A percentile compares a stretch with the other conserved stretches of the same genome.
Conservation (phyloP, 2,888 invertebrate species). For the Neoascia interrupta region DNA sequence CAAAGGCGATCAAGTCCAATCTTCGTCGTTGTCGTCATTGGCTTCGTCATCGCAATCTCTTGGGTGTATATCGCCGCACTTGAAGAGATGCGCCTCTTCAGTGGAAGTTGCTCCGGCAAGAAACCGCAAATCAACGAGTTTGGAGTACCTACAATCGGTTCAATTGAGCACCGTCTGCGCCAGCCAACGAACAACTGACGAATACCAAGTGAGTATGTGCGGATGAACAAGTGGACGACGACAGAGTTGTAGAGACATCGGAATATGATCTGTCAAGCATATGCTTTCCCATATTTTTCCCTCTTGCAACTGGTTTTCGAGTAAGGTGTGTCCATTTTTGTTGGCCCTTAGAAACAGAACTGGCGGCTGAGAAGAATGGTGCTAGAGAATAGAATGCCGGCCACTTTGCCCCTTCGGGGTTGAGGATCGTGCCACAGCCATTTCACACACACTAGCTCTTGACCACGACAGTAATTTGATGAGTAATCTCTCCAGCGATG, state of each 20-base stretch:
- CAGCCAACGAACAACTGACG: constrained; percentile 23
- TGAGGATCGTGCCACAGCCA: not conserved
- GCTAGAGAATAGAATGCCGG: not conserved
- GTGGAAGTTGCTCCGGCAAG: constrained; percentile 5
- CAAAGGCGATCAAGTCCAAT: constrained; percentile 40
- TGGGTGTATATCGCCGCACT: constrained; percentile 20
- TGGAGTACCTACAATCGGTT: constrained; percentile 46
- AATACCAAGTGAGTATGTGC: constrained; percentile 32
- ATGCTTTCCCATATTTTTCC: constrained; percentile 42
- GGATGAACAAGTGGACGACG: constrained; percentile 23
- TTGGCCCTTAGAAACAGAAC: constrained; percentile 13
- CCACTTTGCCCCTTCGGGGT: not conserved
- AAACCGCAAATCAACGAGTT: constrained; percentile 37
- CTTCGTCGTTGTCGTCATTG: not conserved
- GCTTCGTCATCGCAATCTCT: constrained; percentile 22
- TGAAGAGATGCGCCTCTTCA: constrained; percentile 41
- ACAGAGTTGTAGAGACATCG: constrained; percentile 7
- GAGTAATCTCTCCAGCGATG: no score
- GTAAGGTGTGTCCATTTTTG: constrained; percentile 47
- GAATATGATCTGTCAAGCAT: constrained; percentile 47
- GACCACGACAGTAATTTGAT: no score
- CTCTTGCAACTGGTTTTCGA: constrained; percentile 1
- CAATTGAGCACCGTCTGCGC: constrained; percentile 35
- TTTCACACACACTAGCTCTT: no score
- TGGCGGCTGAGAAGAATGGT: not conserved